Evolutionary conservation across 2,888 invertebrate species (phyloP).

Genomic region (Polymixis flavicincta): DNA sequence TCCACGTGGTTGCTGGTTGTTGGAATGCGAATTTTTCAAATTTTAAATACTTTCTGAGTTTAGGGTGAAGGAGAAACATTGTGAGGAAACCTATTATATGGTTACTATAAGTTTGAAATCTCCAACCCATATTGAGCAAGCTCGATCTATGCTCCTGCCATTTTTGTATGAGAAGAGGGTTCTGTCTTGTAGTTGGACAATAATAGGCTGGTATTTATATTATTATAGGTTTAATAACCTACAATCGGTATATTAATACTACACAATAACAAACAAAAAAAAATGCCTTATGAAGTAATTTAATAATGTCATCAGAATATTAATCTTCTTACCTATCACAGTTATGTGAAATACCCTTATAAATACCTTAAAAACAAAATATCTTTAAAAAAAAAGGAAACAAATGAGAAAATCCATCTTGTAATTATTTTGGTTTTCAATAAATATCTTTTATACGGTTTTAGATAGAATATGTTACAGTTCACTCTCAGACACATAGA

Average conservation of each 20-base stretch:
- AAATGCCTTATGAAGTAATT: conserved; percentile 11
- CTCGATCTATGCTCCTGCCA: too few species aligned
- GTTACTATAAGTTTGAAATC: too few species aligned
- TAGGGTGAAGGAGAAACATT: neutral
- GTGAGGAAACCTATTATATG: too few species aligned
- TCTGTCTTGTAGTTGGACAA: neutral
- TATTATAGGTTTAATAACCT: neutral
- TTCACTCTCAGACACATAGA: neutral
- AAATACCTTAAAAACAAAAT: neutral
- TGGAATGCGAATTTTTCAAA: too few species aligned
- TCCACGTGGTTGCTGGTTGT: too few species aligned
- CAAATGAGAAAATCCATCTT: neutral
- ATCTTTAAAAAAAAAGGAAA: neutral
- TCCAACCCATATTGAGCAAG: too few species aligned
- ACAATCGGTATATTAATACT: neutral
- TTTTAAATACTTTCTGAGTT: neutral
- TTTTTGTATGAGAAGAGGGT: neutral
- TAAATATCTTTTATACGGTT: neutral
- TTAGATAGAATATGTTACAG: neutral
- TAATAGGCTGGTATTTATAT: conserved; percentile 3
- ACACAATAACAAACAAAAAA: conserved; percentile 1
- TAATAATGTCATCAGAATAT: conserved; percentile 31
- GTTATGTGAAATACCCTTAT: conserved; percentile 33
- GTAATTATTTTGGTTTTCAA: neutral
- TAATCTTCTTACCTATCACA: conserved; percentile 51